Conservation (phyloP, 2,888 invertebrate genomes). For the Cantharis rustica region DNA sequence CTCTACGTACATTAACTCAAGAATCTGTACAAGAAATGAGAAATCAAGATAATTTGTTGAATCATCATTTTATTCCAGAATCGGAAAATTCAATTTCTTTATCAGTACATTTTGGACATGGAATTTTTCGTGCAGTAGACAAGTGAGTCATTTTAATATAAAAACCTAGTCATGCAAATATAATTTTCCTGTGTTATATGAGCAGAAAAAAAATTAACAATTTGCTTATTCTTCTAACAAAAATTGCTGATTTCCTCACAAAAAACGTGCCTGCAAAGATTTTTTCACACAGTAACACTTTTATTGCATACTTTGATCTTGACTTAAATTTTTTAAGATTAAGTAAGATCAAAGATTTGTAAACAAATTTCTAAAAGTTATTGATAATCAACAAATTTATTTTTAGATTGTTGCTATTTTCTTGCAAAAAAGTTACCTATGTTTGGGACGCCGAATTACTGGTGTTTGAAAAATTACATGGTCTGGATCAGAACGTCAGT, state of each 20-base stretch:
- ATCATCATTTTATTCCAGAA: constrained; percentile 32
- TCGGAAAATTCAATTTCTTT: constrained; percentile 36
- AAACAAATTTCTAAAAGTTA: not conserved
- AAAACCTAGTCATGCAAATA: not conserved
- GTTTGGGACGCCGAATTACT: constrained; percentile 76
- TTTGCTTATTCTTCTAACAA: not conserved
- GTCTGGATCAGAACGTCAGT: constrained; percentile 71
- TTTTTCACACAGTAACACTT: not conserved
- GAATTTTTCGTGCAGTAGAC: constrained; percentile 50
- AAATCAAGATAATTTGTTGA: constrained; percentile 42
- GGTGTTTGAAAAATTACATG: constrained; percentile 73
- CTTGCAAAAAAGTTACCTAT: constrained; percentile 82
- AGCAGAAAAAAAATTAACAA: not conserved
- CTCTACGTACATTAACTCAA: constrained; percentile 46
- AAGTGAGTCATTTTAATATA: constrained; percentile 35
- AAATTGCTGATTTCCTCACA: not conserved
- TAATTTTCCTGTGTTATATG: not conserved
- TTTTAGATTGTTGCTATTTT: constrained; percentile 63
- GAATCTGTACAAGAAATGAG: constrained; percentile 45
- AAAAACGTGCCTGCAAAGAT: not conserved
- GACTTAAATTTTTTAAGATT: not conserved
- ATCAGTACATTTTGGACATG: constrained; percentile 53
- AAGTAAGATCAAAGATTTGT: not conserved
- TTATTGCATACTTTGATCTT: not conserved
- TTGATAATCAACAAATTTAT: not conserved